phyloP scores from a whole-genome alignment of 1,140 invertebrate genomes.

The Magallana angulata region DNA sequence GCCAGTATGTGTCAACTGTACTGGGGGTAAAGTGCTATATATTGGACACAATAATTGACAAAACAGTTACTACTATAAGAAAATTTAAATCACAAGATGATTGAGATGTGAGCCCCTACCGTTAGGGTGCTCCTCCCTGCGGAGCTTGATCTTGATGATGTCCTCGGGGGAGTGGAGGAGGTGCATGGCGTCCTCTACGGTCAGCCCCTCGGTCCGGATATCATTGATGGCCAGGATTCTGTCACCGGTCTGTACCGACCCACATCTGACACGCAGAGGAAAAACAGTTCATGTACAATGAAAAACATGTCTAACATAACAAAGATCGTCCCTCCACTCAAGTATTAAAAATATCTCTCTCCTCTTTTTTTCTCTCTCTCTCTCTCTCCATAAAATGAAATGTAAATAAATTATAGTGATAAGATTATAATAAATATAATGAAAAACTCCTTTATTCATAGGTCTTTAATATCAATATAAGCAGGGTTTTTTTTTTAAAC shows the following conservation, averaged over 20 bases:
- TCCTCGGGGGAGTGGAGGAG: conserved; percentile 87
- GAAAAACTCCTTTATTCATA: no score
- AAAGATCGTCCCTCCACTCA: no score
- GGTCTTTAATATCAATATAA: no score
- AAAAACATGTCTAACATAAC: background rate
- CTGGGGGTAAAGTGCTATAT: no score
- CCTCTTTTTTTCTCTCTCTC: no score
- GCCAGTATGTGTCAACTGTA: no score
- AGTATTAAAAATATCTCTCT: no score
- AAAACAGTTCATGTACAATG: background rate
- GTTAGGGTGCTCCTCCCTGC: conserved; percentile 82
- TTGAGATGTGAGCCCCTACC: conserved; percentile 44
- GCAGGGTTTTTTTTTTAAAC: no score
- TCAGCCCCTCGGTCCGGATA: conserved; percentile 87
- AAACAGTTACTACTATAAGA: no score
- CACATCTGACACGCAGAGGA: conserved; percentile 78
- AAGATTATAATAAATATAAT: no score
- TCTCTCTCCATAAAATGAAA: background rate
- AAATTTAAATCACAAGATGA: no score
- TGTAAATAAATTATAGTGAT: background rate
- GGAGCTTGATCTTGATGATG: conserved; percentile 88
- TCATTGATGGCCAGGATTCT: conserved; percentile 92
- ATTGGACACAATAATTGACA: no score
- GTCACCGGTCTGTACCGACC: conserved; percentile 92
- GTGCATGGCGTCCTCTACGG: conserved; percentile 87